A percentile compares a stretch with the other conserved stretches of the same genome.
These are phyloP conservation scores for Enteromius trimaculatus DNA, from an alignment of 2,797 vertebrate genomes.

Conservation along the genomic window DNA sequence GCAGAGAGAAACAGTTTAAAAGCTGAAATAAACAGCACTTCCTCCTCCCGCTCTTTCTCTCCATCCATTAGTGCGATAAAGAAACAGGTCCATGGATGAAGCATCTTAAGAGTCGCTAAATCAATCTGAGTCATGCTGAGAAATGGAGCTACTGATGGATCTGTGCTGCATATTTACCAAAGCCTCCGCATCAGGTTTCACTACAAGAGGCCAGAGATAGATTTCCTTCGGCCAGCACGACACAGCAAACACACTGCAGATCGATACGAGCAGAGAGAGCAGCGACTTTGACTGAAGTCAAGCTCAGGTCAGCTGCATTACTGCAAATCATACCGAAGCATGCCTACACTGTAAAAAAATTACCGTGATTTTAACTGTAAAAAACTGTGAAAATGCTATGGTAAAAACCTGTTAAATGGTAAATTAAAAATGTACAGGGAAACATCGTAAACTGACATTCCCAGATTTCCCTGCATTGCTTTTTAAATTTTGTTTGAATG, in stretches of 20 bases:
- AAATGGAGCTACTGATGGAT: background rate
- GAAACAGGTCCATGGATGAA: background rate
- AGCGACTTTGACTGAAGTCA: conserved; percentile 49
- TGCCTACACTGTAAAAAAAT: background rate
- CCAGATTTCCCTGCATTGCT: too few relatives aligned
- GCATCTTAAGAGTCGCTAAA: background rate
- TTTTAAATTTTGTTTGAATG: too few relatives aligned
- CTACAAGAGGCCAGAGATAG: conserved; percentile 19
- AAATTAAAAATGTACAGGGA: too few relatives aligned
- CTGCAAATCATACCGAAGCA: background rate
- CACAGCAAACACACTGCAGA: conserved; percentile 11
- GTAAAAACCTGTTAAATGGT: too few relatives aligned
- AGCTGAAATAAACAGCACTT: background rate
- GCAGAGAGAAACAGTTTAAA: background rate
- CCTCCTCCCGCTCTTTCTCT: background rate
- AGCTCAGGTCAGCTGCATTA: conserved; percentile 63
- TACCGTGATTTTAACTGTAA: too few relatives aligned
- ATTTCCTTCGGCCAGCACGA: background rate
- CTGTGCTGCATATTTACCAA: conserved; percentile 9
- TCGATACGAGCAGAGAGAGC: background rate
- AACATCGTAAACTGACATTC: too few relatives aligned
- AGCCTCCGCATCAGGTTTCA: background rate
- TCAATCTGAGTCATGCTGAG: conserved; percentile 6
- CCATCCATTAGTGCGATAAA: background rate
- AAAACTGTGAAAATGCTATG: too few relatives aligned